These are phyloP conservation scores for Phortica okadai DNA, from an alignment of 2,888 invertebrate species.

Conservation along the genomic window DNA sequence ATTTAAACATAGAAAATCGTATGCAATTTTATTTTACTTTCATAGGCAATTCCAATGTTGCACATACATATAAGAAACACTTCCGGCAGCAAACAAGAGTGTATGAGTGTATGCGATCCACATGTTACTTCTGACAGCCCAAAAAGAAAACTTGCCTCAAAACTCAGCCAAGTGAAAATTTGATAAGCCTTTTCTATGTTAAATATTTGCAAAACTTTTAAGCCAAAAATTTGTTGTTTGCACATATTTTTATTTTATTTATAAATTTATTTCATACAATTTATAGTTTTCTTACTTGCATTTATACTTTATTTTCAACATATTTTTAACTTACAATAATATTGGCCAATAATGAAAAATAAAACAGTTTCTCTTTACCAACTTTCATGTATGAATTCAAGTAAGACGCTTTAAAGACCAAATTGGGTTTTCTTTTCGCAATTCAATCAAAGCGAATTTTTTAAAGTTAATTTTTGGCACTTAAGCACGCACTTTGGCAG, in stretches of 20 bases:
- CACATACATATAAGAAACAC: too few relatives aligned
- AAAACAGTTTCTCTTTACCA: too few relatives aligned
- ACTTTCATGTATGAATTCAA: too few relatives aligned
- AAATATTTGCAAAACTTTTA: slow-evolving; percentile 50
- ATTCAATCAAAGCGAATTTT: too few relatives aligned
- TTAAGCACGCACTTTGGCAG: background rate
- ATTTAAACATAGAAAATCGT: too few relatives aligned
- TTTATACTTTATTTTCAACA: too few relatives aligned
- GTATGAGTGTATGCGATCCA: background rate
- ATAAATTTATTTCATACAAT: background rate
- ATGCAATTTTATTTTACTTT: too few relatives aligned
- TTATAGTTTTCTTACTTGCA: background rate
- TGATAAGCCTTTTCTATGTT: slow-evolving; percentile 40
- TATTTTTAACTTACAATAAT: too few relatives aligned
- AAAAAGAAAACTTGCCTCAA: slow-evolving; percentile 18
- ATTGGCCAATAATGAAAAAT: too few relatives aligned
- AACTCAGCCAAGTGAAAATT: slow-evolving; percentile 26
- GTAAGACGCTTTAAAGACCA: too few relatives aligned
- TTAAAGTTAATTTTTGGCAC: background rate
- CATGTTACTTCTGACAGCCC: slow-evolving; percentile 1
- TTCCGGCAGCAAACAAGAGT: background rate
- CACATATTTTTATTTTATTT: background rate
- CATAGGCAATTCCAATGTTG: too few relatives aligned
- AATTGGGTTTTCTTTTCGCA: too few relatives aligned
- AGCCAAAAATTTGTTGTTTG: slow-evolving; percentile 39